These are phyloP conservation scores for Cephalopachus bancanus DNA, from an alignment of 2,797 vertebrate species.

Conservation along the genomic window DNA sequence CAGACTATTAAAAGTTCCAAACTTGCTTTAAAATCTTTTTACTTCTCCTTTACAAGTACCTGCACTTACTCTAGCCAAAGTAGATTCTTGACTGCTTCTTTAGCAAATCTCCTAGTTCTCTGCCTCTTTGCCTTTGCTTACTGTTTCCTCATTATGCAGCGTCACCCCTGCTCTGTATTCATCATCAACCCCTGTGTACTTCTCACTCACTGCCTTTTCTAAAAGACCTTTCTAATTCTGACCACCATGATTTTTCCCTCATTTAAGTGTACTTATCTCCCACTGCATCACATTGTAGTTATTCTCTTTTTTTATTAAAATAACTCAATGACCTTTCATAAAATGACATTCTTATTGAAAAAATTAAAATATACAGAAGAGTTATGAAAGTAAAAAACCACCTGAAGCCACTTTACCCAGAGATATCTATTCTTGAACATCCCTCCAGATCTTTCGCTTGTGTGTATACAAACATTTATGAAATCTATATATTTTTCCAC, in stretches of 20 bases:
- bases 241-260: background rate
- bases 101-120: background rate
- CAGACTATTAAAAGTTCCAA: background rate
- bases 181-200: background rate
- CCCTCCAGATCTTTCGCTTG: background rate
- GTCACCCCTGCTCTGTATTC: too few species aligned
- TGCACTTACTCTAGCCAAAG: background rate
- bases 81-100: background rate
- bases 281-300: background rate
- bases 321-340: constrained; percentile 16
- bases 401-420: background rate
- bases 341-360: background rate
- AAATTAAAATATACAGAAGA: background rate
- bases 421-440: background rate
- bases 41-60: background rate
- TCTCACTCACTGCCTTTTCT: background rate
- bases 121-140: background rate
- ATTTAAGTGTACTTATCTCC: background rate
- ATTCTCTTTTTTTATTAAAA: constrained; percentile 25
- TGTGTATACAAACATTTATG: background rate
- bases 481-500: background rate
- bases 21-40: background rate
- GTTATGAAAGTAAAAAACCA: background rate
- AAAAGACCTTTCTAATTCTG: background rate
- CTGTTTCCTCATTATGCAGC: background rate